Conservation (phyloP, 2,888 invertebrate genomes). For the Xylota segnis region DNA sequence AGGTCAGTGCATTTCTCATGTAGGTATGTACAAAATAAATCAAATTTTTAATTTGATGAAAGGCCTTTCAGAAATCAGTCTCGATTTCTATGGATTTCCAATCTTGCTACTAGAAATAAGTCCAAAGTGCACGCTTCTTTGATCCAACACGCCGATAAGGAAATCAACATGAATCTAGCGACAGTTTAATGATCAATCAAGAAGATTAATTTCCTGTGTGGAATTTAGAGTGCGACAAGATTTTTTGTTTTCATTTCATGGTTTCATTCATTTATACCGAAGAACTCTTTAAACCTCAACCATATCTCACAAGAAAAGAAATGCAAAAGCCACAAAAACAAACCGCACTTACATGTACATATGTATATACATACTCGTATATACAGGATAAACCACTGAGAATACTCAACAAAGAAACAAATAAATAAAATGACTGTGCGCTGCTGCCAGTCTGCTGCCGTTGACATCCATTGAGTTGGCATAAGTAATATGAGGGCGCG, state of each 20-base stretch:
- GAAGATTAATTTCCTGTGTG: conserved; percentile 35
- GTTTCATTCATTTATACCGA: conserved; percentile 33
- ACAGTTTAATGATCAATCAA: conserved; percentile 54
- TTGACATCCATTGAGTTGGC: conserved; percentile 49
- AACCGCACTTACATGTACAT: conserved; percentile 10
- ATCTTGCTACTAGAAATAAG: conserved; percentile 1
- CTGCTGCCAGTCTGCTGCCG: conserved; percentile 20
- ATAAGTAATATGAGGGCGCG: conserved; percentile 68
- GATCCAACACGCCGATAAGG: conserved; percentile 24
- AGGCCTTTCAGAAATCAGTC: conserved; percentile 23
- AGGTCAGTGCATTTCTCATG: too few relatives aligned
- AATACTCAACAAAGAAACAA: conserved; percentile 27
- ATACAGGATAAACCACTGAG: conserved; percentile 15
- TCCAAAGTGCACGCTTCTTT: neutral
- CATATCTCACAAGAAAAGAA: neutral
- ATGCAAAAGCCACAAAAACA: neutral
- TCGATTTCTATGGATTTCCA: neutral
- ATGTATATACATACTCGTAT: conserved; percentile 3
- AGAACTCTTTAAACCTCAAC: conserved; percentile 6
- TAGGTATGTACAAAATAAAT: neutral
- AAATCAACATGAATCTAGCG: conserved; percentile 26
- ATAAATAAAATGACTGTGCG: conserved; percentile 1
- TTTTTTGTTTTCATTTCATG: neutral
- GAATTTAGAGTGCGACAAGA: conserved; percentile 12
- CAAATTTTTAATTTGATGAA: conserved; percentile 11